Conservation (phyloP, 1,140 invertebrate genomes). For the Drosophila erecta region DNA sequence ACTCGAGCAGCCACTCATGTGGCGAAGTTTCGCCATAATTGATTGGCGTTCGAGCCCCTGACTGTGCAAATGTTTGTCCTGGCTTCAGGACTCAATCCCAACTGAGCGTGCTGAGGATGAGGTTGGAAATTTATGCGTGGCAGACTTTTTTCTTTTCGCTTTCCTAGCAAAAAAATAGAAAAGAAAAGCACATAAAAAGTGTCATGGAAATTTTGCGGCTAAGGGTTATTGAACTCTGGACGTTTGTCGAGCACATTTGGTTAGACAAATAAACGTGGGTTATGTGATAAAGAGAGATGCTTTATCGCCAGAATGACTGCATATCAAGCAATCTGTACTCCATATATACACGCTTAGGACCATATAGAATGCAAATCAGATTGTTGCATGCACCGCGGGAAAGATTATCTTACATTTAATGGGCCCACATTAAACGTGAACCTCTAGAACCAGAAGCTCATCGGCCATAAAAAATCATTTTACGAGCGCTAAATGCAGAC, state of each 20-base stretch:
- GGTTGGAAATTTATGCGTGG: conserved; percentile 48
- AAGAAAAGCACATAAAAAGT: conserved; percentile 11
- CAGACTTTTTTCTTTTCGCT: conserved; percentile 15
- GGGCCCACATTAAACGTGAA: conserved; percentile 14
- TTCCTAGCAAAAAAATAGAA: neutral
- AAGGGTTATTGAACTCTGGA: conserved; percentile 67
- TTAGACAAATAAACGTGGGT: conserved; percentile 24
- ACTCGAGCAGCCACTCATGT: conserved; percentile 25
- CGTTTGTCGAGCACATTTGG: conserved; percentile 10
- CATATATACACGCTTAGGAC: neutral
- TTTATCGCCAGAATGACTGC: neutral
- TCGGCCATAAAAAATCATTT: conserved; percentile 33
- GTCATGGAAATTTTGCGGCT: conserved; percentile 32
- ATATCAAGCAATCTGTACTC: neutral
- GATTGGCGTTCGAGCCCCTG: conserved; percentile 50
- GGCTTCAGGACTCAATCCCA: conserved; percentile 37
- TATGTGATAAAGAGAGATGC: conserved; percentile 6
- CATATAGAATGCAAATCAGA: conserved; percentile 18
- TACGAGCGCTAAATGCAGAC: conserved; percentile 43
- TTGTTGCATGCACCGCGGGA: conserved; percentile 3
- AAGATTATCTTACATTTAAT: conserved; percentile 3
- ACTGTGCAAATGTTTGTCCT: conserved; percentile 49
- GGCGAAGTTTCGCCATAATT: conserved; percentile 45
- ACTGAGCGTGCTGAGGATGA: neutral
- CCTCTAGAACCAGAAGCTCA: conserved; percentile 5